Evolutionary conservation across 2,888 invertebrate genomes (phyloP).

Genomic region (Epistrophe eligans): DNA sequence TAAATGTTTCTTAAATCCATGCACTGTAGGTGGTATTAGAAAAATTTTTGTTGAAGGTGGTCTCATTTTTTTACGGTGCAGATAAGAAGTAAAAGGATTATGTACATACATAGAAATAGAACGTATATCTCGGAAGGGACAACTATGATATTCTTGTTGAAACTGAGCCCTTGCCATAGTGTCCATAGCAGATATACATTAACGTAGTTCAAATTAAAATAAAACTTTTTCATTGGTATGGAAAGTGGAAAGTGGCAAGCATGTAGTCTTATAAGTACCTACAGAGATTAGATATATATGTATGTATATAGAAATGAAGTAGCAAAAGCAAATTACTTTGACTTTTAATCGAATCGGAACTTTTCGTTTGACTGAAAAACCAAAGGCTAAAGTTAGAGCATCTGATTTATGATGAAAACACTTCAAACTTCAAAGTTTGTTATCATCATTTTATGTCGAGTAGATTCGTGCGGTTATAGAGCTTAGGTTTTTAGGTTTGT

Average conservation of each 20-base stretch:
- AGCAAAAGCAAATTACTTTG: conserved; percentile 32
- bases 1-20: too few relatives aligned
- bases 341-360: conserved; percentile 60
- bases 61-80: too few relatives aligned
- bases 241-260: background rate
- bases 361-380: conserved; percentile 56
- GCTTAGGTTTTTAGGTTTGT: background rate
- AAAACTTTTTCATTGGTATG: background rate
- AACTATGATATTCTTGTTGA: background rate
- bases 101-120: too few relatives aligned
- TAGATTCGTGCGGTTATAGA: background rate
- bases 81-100: too few relatives aligned
- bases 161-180: background rate
- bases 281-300: too few relatives aligned
- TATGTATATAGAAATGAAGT: background rate
- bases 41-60: too few relatives aligned
- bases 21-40: too few relatives aligned
- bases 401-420: conserved; percentile 48
- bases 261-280: too few relatives aligned
- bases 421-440: conserved; percentile 48
- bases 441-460: conserved; percentile 20
- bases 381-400: conserved; percentile 34
- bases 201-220: conserved; percentile 1
- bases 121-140: too few relatives aligned
- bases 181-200: background rate